Evolutionary conservation across 2,888 invertebrate species (phyloP).

Genomic region (Heliconius ethilla): DNA sequence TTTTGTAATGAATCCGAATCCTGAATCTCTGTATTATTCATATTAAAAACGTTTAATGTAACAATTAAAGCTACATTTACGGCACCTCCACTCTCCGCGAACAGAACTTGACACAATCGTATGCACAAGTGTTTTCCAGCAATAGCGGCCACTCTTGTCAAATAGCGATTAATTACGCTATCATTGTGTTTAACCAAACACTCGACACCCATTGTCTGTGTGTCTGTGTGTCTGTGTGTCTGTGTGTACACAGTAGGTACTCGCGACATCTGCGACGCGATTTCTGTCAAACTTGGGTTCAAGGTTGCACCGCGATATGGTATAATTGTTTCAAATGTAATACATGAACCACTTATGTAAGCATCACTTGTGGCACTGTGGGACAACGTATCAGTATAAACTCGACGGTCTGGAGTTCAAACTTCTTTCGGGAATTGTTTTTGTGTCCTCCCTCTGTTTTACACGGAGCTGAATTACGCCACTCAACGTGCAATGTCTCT

Average conservation of each 20-base stretch:
- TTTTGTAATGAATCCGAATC: too few species aligned
- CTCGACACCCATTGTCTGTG: background rate
- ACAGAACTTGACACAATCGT: background rate
- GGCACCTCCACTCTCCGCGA: background rate
- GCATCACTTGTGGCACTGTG: background rate
- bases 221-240: background rate
- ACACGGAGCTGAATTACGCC: too few species aligned
- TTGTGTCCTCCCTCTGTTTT: too few species aligned
- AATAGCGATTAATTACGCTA: background rate
- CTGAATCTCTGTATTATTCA: too few species aligned
- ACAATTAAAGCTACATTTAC: background rate
- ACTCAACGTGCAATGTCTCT: too few species aligned
- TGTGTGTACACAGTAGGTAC: too few species aligned
- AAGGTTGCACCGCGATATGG: background rate
- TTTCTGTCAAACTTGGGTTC: background rate
- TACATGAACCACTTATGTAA: too few species aligned
- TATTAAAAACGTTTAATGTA: background rate
- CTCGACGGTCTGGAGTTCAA: too few species aligned
- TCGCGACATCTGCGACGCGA: background rate
- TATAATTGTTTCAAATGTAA: background rate
- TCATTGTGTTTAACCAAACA: background rate
- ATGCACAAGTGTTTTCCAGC: constrained; percentile 7
- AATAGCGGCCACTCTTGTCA: background rate
- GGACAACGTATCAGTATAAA: too few species aligned
- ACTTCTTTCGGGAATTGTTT: too few species aligned